These are phyloP conservation scores for Lamellibrachia satsuma DNA, from an alignment of 2,888 invertebrate species.

Conservation along the genomic window DNA sequence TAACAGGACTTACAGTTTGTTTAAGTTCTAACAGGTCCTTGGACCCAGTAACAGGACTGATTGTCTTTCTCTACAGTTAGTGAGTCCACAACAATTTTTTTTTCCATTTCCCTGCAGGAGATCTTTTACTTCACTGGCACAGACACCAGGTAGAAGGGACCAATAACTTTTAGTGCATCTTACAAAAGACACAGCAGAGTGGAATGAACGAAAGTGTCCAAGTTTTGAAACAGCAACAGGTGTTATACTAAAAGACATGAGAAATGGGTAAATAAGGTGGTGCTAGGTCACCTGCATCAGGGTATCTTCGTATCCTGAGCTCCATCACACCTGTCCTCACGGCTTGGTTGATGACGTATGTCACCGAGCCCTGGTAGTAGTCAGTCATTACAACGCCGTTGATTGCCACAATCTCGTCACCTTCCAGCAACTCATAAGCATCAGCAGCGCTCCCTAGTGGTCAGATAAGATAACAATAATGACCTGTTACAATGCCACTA, in stretches of 20 bases:
- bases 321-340: constrained; percentile 39
- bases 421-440: constrained; percentile 58
- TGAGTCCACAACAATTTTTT: no score
- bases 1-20: no score
- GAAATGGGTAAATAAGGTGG: not conserved
- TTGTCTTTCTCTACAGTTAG: no score
- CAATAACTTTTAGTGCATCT: no score
- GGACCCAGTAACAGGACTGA: no score
- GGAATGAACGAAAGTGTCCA: no score
- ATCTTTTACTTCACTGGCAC: no score
- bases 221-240: no score
- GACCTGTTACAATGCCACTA: not conserved
- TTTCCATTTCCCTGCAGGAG: no score
- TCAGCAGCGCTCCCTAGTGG: constrained; percentile 61
- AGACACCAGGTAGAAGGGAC: no score
- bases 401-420: constrained; percentile 59
- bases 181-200: no score
- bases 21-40: no score
- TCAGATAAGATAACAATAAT: constrained; percentile 19
- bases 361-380: constrained; percentile 46
- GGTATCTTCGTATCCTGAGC: constrained; percentile 36
- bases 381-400: constrained; percentile 50
- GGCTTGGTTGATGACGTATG: constrained; percentile 38
- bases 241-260: not conserved
- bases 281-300: constrained; percentile 27